phyloP scores from a whole-genome alignment of 2,113 vertebrate species.

The Gavia stellata region DNA sequence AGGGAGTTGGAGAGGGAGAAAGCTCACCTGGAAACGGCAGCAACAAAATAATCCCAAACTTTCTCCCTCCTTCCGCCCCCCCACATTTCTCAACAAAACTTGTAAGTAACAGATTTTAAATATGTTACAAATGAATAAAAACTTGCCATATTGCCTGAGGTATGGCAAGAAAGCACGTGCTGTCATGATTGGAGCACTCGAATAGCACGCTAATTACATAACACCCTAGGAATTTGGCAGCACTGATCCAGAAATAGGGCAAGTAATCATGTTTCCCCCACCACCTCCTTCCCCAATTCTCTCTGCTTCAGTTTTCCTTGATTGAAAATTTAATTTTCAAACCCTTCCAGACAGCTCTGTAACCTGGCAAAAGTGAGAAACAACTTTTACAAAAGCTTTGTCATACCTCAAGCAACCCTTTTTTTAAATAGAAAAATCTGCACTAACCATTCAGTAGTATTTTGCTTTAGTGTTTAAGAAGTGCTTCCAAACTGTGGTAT shows the following conservation, averaged over 20 bases:
- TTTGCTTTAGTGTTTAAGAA: background rate
- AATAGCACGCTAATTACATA: slow-evolving; percentile 20
- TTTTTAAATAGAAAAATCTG: background rate
- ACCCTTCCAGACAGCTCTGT: background rate
- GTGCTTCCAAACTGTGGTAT: background rate
- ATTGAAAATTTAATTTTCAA: background rate
- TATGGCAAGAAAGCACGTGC: slow-evolving; percentile 23
- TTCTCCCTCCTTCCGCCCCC: background rate
- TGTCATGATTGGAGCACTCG: background rate
- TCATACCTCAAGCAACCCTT: background rate
- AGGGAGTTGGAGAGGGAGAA: background rate
- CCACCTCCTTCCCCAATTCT: background rate
- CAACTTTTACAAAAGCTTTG: background rate
- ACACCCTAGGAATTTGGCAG: slow-evolving; percentile 53
- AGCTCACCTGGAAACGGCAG: background rate
- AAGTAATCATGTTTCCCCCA: slow-evolving; percentile 28
- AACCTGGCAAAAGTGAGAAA: background rate
- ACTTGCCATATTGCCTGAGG: background rate
- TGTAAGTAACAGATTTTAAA: background rate
- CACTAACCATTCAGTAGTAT: background rate
- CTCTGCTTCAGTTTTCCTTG: background rate
- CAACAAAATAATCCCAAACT: background rate
- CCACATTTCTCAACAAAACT: background rate
- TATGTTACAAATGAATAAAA: background rate
- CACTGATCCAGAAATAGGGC: background rate